These are phyloP conservation scores for Phenacoccus solenopsis DNA, from an alignment of 1,140 invertebrate species.

Conservation along the genomic window DNA sequence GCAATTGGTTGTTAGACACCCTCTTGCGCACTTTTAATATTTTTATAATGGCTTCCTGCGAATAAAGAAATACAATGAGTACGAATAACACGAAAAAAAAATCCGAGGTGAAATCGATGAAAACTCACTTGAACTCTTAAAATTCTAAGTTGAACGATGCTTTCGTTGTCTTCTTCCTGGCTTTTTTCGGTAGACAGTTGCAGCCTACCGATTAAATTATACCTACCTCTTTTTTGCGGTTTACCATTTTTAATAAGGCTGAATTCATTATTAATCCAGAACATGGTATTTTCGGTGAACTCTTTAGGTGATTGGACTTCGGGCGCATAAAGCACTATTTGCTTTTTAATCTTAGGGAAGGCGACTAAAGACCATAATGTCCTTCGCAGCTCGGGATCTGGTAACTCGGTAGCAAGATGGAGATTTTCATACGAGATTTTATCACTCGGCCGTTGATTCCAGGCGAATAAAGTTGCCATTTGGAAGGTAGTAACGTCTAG, in stretches of 20 bases:
- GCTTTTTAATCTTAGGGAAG: conserved; percentile 92
- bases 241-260: conserved; percentile 85
- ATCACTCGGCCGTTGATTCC: conserved; percentile 89
- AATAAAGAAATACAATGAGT: not conserved
- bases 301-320: conserved; percentile 77
- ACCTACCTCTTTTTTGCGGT: conserved; percentile 82
- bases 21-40: conserved; percentile 96
- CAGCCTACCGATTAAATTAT: conserved; percentile 86
- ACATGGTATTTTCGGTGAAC: conserved; percentile 81
- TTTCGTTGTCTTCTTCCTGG: conserved; percentile 94
- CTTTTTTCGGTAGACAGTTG: conserved; percentile 90
- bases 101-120: not conserved
- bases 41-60: conserved; percentile 95
- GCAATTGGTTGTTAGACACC: conserved; percentile 84
- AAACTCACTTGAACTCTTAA: conserved; percentile 58
- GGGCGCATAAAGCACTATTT: conserved; percentile 72
- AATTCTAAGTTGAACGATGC: conserved; percentile 89
- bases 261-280: conserved; percentile 91
- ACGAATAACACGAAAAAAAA: not conserved
- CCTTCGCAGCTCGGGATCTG: conserved; percentile 85
- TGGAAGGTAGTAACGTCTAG: conserved; percentile 98
- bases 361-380: conserved; percentile 95
- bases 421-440: conserved; percentile 92
- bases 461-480: conserved; percentile 98
- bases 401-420: conserved; percentile 87